Conservation (phyloP, 1,140 invertebrate species). For the Meloidogyne hapla region DNA sequence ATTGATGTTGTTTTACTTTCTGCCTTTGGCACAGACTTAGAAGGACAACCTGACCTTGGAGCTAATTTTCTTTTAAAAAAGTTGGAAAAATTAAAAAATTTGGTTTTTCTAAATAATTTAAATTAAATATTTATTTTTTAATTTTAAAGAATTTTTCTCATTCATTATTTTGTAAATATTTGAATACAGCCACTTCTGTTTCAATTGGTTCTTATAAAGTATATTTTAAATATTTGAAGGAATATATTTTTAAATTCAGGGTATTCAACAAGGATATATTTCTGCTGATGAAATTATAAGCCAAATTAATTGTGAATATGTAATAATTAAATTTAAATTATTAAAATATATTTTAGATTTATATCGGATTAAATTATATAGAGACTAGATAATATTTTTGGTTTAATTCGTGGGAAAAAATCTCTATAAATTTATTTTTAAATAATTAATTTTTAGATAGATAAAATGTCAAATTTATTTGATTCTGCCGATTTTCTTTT, state of each 20-base stretch:
- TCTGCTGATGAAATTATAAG: constrained; percentile 4
- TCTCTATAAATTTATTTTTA: neutral
- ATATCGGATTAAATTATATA: too few relatives aligned
- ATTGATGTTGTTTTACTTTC: constrained; percentile 73
- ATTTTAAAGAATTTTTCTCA: constrained; percentile 15
- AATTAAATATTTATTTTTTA: neutral
- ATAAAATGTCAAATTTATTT: constrained; percentile 41
- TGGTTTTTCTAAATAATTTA: constrained; percentile 27
- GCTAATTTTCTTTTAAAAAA: constrained; percentile 18
- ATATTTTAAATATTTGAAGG: too few relatives aligned
- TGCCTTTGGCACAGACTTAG: constrained; percentile 75
- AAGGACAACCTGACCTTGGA: constrained; percentile 14
- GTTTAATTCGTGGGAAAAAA: too few relatives aligned
- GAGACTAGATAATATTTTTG: too few relatives aligned
- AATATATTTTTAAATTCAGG: too few relatives aligned
- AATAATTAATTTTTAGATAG: constrained; percentile 35
- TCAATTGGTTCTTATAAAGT: neutral
- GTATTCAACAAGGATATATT: neutral
- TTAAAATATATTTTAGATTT: neutral
- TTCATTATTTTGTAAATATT: neutral
- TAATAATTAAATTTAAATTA: neutral
- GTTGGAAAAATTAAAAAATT: constrained; percentile 18
- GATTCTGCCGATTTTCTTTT: constrained; percentile 48
- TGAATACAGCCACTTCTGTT: constrained; percentile 5
- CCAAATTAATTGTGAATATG: constrained; percentile 14